Conservation (phyloP, 1,140 invertebrate genomes). For the Muscidifurax raptorellus region DNA sequence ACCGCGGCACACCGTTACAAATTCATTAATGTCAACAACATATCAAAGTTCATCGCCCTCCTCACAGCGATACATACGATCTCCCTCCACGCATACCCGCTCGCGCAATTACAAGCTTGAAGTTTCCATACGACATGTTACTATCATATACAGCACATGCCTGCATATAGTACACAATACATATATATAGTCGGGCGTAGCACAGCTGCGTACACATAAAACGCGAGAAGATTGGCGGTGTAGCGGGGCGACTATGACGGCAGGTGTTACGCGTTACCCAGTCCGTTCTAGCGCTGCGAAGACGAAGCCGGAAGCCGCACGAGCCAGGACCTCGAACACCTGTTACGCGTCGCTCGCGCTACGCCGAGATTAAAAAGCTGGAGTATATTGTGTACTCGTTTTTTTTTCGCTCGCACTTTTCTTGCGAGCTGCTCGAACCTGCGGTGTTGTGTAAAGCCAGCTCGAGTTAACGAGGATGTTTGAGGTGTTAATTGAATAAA, state of each 20-base stretch:
- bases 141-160: neutral
- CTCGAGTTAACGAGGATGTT: neutral
- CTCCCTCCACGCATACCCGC: neutral
- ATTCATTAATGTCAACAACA: slow-evolving; percentile 2
- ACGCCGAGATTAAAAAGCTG: neutral
- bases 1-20: neutral
- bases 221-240: slow-evolving; percentile 12
- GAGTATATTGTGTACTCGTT: neutral
- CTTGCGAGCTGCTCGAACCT: neutral
- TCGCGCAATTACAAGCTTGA: neutral
- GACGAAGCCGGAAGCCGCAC: slow-evolving; percentile 58
- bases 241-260: slow-evolving; percentile 4
- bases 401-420: neutral
- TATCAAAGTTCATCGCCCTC: slow-evolving; percentile 10
- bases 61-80: neutral
- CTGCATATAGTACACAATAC: neutral
- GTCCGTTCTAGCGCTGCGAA: slow-evolving; percentile 50
- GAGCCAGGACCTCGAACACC: slow-evolving; percentile 1
- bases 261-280: slow-evolving; percentile 68
- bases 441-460: neutral
- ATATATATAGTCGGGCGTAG: neutral
- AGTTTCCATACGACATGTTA: neutral
- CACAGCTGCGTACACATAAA: slow-evolving; percentile 18
- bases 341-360: neutral
- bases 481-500: slow-evolving; percentile 11